Conservation (phyloP, 2,888 invertebrate species). For the Catocala sponsa region DNA sequence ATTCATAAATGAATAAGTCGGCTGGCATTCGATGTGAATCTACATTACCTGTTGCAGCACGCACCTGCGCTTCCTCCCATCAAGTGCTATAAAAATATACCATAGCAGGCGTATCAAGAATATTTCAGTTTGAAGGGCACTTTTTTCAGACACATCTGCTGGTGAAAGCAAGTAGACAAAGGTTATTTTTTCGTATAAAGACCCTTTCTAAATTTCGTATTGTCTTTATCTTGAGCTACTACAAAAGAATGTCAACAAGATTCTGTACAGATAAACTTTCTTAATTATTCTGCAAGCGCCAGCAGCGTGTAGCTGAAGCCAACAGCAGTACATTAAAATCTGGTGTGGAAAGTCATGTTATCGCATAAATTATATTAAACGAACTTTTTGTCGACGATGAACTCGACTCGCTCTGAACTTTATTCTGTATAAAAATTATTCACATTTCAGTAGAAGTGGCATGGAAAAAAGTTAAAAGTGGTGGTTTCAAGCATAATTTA, state of each 20-base stretch:
- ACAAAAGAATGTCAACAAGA: conserved; percentile 39
- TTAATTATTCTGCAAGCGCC: conserved; percentile 31
- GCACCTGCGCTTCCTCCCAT: conserved; percentile 22
- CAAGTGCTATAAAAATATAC: neutral
- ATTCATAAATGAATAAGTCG: conserved; percentile 44
- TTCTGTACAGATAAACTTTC: conserved; percentile 33
- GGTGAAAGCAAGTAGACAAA: conserved; percentile 25
- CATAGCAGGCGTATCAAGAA: conserved; percentile 3
- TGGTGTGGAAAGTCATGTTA: conserved; percentile 50
- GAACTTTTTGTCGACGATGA: conserved; percentile 28
- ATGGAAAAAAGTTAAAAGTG: conserved; percentile 31
- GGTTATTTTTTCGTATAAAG: conserved; percentile 11
- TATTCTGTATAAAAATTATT: conserved; percentile 34
- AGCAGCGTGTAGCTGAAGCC: conserved; percentile 16
- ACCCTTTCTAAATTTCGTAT: conserved; percentile 23
- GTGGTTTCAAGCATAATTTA: conserved; percentile 50
- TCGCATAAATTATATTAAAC: conserved; percentile 58
- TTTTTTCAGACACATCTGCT: conserved; percentile 20
- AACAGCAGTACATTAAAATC: conserved; percentile 30
- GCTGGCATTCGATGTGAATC: conserved; percentile 26
- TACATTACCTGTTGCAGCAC: conserved; percentile 23
- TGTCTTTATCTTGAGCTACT: conserved; percentile 26
- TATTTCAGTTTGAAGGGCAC: conserved; percentile 17
- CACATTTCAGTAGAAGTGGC: conserved; percentile 25
- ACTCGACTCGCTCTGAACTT: conserved; percentile 32